phyloP scores from a whole-genome alignment of 2,113 vertebrate genomes.

The Lathamus discolor region DNA sequence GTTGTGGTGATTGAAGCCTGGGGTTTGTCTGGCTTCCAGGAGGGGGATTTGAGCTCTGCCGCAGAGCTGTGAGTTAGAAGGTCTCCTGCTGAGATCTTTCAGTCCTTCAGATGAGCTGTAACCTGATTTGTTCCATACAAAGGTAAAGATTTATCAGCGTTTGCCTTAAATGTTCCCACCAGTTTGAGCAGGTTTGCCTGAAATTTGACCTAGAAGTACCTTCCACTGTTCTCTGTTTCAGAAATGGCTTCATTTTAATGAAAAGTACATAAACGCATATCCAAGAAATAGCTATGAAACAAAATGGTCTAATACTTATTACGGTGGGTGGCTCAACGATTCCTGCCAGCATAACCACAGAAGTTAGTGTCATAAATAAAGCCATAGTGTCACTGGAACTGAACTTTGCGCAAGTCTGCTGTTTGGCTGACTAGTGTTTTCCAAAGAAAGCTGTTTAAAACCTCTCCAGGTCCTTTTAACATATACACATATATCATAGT shows the following conservation, averaged over 20 bases:
- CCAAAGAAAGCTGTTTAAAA: background rate
- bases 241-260: background rate
- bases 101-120: background rate
- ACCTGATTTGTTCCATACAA: background rate
- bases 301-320: background rate
- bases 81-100: accelerated
- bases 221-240: background rate
- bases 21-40: background rate
- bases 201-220: background rate
- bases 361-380: background rate
- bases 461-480: background rate
- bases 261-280: background rate
- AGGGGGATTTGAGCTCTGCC: background rate
- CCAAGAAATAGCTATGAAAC: background rate
- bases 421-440: background rate
- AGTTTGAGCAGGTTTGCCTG: background rate
- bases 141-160: background rate
- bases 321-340: background rate
- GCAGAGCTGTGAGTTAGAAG: background rate
- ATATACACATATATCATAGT: background rate
- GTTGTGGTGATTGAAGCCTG: background rate
- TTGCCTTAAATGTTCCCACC: background rate
- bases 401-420: background rate
- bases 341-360: background rate
- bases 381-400: background rate